Percentiles rank a stretch among this genome's conserved stretches.
Conservation (phyloP, 2,113 vertebrate genomes). For the Phylloscopus whistleri region DNA sequence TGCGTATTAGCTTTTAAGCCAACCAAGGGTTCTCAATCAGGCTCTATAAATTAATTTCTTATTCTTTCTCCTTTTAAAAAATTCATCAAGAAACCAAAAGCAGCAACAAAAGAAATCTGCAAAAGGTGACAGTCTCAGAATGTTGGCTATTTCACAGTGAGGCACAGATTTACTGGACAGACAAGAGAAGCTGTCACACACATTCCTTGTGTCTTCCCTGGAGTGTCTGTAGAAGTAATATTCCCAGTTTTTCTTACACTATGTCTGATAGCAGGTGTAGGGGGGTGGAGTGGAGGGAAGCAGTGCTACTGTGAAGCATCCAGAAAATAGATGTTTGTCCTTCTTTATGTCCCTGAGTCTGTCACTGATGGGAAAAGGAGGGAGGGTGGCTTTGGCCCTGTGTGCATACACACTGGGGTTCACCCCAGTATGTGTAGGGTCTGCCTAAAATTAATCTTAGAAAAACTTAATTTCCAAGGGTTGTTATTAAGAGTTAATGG, state of each 20-base stretch:
- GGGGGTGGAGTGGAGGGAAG: background rate
- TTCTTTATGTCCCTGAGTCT: background rate
- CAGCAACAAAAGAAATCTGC: background rate
- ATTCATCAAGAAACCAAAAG: background rate
- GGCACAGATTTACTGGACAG: background rate
- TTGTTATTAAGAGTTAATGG: slow-evolving; percentile 39
- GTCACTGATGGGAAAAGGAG: background rate
- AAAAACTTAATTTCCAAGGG: slow-evolving; percentile 6
- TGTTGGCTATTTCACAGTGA: background rate
- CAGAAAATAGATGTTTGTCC: background rate
- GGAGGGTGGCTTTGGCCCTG: background rate
- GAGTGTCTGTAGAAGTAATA: background rate
- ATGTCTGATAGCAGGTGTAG: background rate
- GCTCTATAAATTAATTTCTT: background rate
- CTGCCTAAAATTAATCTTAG: slow-evolving; percentile 20
- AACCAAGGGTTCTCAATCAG: background rate
- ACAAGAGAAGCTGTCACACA: background rate
- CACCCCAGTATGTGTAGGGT: background rate
- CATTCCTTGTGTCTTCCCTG: background rate
- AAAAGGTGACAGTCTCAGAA: background rate
- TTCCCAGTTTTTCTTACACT: background rate
- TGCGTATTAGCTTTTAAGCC: background rate
- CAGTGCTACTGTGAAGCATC: background rate
- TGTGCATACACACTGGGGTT: background rate
- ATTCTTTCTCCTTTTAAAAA: background rate